These are phyloP conservation scores for Parnassius apollo DNA, from an alignment of 2,888 invertebrate species.

Conservation along the genomic window DNA sequence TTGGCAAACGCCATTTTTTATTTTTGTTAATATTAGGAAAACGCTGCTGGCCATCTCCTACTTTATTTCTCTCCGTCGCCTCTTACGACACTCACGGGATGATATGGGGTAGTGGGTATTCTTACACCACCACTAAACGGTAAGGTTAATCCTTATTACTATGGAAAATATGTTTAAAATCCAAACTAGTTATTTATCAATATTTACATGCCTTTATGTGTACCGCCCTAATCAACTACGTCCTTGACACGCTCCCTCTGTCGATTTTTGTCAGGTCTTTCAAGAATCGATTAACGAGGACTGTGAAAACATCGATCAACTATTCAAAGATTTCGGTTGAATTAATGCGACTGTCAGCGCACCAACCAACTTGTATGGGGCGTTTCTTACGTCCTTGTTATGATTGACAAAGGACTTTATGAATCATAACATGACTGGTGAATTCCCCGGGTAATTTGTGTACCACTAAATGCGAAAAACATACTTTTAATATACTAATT, in stretches of 20 bases:
- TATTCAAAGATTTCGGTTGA: conserved; percentile 16
- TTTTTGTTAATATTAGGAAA: no score
- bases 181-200: conserved; percentile 6
- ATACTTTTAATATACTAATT: no score
- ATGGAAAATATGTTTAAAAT: no score
- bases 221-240: conserved; percentile 9
- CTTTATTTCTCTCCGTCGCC: no score
- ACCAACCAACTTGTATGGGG: not conserved
- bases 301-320: conserved; percentile 10
- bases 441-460: not conserved
- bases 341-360: conserved; percentile 17
- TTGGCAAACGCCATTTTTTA: no score
- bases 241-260: conserved; percentile 33
- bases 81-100: no score
- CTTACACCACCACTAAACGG: no score
- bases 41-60: no score
- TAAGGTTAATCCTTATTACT: no score
- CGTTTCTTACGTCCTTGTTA: conserved; percentile 1
- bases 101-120: no score
- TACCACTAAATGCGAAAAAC: no score
- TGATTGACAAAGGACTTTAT: not conserved
- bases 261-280: conserved; percentile 28
- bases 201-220: not conserved
- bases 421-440: not conserved
- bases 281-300: conserved; percentile 30